Conservation (phyloP, 2,888 invertebrate genomes). For the Trissolcus brochymenae region DNA sequence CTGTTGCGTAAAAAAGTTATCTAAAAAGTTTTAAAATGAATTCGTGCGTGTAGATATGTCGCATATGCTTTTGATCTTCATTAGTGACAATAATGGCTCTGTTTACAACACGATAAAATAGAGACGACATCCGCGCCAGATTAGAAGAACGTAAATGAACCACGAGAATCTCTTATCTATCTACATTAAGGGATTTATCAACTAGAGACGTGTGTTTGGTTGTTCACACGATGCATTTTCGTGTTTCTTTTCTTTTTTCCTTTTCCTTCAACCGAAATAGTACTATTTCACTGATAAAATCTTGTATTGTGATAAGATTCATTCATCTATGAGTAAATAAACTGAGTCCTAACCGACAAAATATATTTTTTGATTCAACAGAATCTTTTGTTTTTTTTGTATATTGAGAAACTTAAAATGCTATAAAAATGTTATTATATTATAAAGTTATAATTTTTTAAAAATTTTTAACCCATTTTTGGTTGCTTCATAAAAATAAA, state of each 20-base stretch:
- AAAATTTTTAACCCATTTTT: background rate
- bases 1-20: background rate
- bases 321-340: constrained; percentile 12
- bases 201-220: constrained; percentile 30
- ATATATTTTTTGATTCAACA: background rate
- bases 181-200: constrained; percentile 49
- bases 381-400: too few relatives aligned
- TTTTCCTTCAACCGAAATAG: constrained; percentile 3
- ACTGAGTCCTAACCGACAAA: background rate
- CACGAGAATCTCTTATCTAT: constrained; percentile 47
- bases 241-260: constrained; percentile 16
- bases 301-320: constrained; percentile 21
- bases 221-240: constrained; percentile 44
- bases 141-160: constrained; percentile 41
- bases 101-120: constrained; percentile 53
- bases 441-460: background rate
- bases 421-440: too few relatives aligned
- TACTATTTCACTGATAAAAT: constrained; percentile 36
- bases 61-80: constrained; percentile 34
- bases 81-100: constrained; percentile 46
- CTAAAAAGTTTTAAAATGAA: background rate
- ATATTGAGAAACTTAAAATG: too few relatives aligned
- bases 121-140: constrained; percentile 51
- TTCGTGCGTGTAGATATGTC: constrained; percentile 10
- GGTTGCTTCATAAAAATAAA: too few relatives aligned